Base-by-base conservation (phyloP, 2,888 invertebrate species). In the Cephus runcator region DNA sequence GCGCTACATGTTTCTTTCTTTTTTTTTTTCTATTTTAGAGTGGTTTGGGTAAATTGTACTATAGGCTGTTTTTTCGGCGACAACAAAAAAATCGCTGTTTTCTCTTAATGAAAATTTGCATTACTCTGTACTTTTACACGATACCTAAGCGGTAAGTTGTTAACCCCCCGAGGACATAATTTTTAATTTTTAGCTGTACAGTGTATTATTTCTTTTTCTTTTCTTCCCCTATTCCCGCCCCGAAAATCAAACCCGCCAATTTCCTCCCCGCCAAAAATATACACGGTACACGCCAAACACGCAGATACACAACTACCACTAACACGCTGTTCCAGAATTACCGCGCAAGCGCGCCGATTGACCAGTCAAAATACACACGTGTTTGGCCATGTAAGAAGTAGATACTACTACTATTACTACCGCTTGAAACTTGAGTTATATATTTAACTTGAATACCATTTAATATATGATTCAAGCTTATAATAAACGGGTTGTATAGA, bases 401-500 rank as follows among this genome's bases (percentile, higher is more conserved):
- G 80, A 33, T 11, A 35, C 35, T 84, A 78, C 81, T 84, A 84
- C 35, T 4, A 36, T 3, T 40, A 15, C 40, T 15, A 40, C 40
- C 36, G 12, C 83, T 85, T 83, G 83, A 87, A 88, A 87, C 85
- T 88, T 89, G 87, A 88, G 88, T 88, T 90, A 85, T 88, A 87
- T 87, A 88, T 88, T 89, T 86, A 88, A 85, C 85, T 85, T 85
- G 86, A 85, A 83, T 87, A 87, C 83, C 86, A 89, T 89, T 89
- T 89, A 88, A 90, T 89, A 89, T 89, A 89, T 88, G 87, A 88
- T 88, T 89, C 88, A 88, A 89, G 88, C 89, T 87, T 90, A 88
- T 77, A 90, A 90, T 90, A 90, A 89, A 90, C 87, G 88, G 89
- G 89, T 89, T 90, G 89, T 88, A 90, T 89, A 90, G 87, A 87